Evolutionary conservation across 2,888 invertebrate species (phyloP).

Genomic region (Tortricodes alternella): DNA sequence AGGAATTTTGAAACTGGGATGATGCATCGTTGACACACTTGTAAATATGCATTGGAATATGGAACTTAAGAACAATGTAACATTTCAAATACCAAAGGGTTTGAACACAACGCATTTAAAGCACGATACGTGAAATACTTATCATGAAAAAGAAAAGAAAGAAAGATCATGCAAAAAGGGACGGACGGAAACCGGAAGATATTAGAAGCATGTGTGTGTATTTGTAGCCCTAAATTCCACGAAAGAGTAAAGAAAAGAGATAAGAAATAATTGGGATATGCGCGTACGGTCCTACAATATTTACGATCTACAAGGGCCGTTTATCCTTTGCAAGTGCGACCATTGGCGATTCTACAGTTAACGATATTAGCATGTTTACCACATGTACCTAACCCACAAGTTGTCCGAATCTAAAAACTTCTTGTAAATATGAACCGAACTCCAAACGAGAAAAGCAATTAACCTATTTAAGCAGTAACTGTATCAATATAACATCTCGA

Average conservation of each 20-base stretch:
- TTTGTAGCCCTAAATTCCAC: constrained; percentile 8
- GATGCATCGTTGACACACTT: constrained; percentile 29
- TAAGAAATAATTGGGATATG: constrained; percentile 14
- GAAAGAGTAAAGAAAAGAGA: constrained; percentile 4
- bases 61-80: not conserved
- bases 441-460: too few relatives aligned
- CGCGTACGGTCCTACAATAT: constrained; percentile 17
- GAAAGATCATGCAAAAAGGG: not conserved
- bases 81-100: not conserved
- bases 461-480: too few relatives aligned
- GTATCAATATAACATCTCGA: too few relatives aligned
- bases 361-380: not conserved
- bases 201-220: not conserved
- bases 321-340: constrained; percentile 2
- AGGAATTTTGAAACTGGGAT: constrained; percentile 23
- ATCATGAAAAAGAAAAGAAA: too few relatives aligned
- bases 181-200: not conserved
- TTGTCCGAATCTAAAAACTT: too few relatives aligned
- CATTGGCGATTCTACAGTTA: not conserved
- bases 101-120: not conserved
- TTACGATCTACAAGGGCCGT: constrained; percentile 12
- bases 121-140: not conserved
- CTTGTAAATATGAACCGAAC: too few relatives aligned
- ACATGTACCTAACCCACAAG: too few relatives aligned
- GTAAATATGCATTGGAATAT: constrained; percentile 12